Evolutionary conservation across 2,888 invertebrate species (phyloP).

Genomic region (Euspilapteryx auroguttella): DNA sequence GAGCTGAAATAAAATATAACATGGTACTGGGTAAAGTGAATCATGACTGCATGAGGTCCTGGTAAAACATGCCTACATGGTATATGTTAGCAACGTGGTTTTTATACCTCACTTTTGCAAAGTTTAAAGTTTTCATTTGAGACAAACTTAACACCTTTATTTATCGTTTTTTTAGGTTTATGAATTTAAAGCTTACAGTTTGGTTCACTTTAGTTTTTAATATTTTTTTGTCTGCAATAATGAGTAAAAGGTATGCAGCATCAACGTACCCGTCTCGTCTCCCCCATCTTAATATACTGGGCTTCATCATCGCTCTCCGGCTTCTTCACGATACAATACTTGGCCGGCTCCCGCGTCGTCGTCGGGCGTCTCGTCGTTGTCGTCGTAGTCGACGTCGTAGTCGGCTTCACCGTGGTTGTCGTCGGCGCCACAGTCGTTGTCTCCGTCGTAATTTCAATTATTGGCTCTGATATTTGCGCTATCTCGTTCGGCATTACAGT

Average conservation of each 20-base stretch:
- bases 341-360: constrained; percentile 60
- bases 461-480: constrained; percentile 43
- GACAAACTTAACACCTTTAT: too few relatives aligned
- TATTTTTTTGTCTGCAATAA: too few relatives aligned
- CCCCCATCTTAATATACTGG: constrained; percentile 83
- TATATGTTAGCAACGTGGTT: too few relatives aligned
- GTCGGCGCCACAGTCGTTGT: constrained; percentile 22
- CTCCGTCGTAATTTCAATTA: constrained; percentile 23
- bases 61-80: too few relatives aligned
- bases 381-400: constrained; percentile 38
- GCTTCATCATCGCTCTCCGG: constrained; percentile 73
- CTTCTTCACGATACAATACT: constrained; percentile 82
- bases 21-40: too few relatives aligned
- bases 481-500: constrained; percentile 38
- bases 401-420: constrained; percentile 21
- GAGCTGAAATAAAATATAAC: constrained; percentile 63
- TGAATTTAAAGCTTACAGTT: too few relatives aligned
- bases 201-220: too few relatives aligned
- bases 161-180: too few relatives aligned
- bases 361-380: constrained; percentile 57
- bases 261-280: constrained; percentile 78
- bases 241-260: too few relatives aligned
- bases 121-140: too few relatives aligned
- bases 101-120: too few relatives aligned
- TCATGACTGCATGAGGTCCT: too few relatives aligned